phyloP scores from a whole-genome alignment of 2,113 vertebrate genomes.

The Oncorhynchus mykiss region DNA sequence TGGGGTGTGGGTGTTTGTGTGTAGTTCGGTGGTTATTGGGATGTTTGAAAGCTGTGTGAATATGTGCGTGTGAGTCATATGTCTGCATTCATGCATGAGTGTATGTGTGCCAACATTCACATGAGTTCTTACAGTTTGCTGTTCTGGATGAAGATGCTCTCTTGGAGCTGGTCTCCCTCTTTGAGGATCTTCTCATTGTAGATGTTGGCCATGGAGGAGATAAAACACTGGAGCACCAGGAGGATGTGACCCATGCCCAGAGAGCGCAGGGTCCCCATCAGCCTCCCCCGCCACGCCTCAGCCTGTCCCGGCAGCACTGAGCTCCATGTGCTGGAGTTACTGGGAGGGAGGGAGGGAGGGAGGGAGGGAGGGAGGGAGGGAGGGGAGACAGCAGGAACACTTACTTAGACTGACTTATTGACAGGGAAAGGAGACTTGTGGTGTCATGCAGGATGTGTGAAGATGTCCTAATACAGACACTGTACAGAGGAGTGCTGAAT shows the following conservation, averaged over 20 bases:
- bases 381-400: not conserved
- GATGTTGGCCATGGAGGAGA: slow-evolving; percentile 94
- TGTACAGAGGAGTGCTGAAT: too few relatives aligned
- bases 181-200: slow-evolving; percentile 99
- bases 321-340: slow-evolving; percentile 8
- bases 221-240: slow-evolving; percentile 90
- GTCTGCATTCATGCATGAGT: not conserved
- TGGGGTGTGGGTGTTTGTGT: not conserved
- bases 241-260: slow-evolving; percentile 88
- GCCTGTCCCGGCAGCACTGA: slow-evolving; percentile 56
- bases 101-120: not conserved
- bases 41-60: too few relatives aligned
- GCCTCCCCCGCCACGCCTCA: slow-evolving; percentile 77
- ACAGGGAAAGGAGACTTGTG: not conserved
- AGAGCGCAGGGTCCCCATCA: slow-evolving; percentile 71
- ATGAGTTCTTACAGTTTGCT: slow-evolving; percentile 81
- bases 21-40: too few relatives aligned
- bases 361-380: too few relatives aligned
- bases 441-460: too few relatives aligned
- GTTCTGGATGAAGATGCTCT: slow-evolving; percentile 96
- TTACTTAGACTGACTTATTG: not conserved
- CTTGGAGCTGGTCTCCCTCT: slow-evolving; percentile 83
- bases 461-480: not conserved
- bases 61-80: not conserved
- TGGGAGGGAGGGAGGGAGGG: slow-evolving; percentile 31